These are phyloP conservation scores for Girardia tigrina DNA, from an alignment of 2,888 invertebrate species.

Conservation along the genomic window DNA sequence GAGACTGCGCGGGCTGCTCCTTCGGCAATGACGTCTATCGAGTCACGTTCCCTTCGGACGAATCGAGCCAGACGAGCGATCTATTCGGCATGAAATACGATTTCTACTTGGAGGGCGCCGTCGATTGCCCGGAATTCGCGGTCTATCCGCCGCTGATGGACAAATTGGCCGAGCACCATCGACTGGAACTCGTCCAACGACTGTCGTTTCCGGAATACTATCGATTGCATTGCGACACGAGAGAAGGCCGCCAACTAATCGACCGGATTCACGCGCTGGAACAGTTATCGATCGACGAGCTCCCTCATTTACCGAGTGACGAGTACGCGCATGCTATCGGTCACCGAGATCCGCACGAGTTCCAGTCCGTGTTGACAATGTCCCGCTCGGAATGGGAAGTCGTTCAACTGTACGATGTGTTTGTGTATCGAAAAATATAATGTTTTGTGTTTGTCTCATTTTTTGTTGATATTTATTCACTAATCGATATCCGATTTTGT, in stretches of 20 bases:
- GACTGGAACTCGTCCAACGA: constrained; percentile 52
- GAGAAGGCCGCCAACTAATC: constrained; percentile 57
- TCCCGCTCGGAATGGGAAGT: constrained; percentile 83
- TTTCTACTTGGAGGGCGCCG: constrained; percentile 84
- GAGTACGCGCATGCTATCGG: constrained; percentile 37
- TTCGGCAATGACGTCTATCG: constrained; percentile 54
- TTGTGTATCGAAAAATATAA: constrained; percentile 56
- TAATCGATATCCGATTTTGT: too few species aligned
- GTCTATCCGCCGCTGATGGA: constrained; percentile 74
- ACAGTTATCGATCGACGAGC: constrained; percentile 60
- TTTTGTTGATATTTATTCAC: not conserved
- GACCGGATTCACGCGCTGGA: constrained; percentile 58
- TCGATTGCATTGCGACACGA: constrained; percentile 54
- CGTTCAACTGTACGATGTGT: constrained; percentile 69
- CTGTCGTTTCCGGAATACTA: constrained; percentile 66
- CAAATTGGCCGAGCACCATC: constrained; percentile 53
- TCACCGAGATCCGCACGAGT: constrained; percentile 33
- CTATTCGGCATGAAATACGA: constrained; percentile 88
- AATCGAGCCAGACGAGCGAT: constrained; percentile 53
- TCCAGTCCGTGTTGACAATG: constrained; percentile 59
- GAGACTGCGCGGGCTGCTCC: not conserved
- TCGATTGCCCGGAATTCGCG: constrained; percentile 93
- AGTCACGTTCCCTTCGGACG: constrained; percentile 42
- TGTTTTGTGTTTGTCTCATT: not conserved
- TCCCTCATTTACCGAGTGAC: constrained; percentile 52